Base-by-base conservation (phyloP, 2,113 vertebrate genomes). In the Irena cyanogastra region DNA sequence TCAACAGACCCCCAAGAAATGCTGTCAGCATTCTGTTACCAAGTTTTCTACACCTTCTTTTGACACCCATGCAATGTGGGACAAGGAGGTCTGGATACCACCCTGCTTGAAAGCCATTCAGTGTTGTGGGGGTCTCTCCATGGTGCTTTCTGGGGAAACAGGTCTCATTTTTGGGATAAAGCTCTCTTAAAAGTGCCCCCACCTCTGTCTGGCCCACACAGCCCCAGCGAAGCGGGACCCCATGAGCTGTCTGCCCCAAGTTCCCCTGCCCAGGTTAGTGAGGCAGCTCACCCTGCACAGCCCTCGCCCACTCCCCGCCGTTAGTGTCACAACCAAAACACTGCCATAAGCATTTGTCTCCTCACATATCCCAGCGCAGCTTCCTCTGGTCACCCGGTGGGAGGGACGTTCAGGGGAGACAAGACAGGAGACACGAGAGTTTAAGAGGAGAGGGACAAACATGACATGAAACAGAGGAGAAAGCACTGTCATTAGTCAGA, bases 291-390 rank as follows among this genome's bases (percentile, higher is more conserved):
- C 72, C 8, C 63, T 64, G 87, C 92, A 3, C 88, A 90, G 64
- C 88, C 80, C 88, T 90, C 1, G 22, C 87, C 69, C 80, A 18
- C 13, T 61, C 87, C 87, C 94, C 85, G 10, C 45, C 30, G 52
- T 92, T 97, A 96, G 97, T 95, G 97, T 21, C 83, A 87, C 94
- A 94, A 69, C 82, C 85, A 94, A 60, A 87, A 91, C 93, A 86
- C 81, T 52, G 93, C 96, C 56, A 23, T 49, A 78, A 94, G 87
- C 24, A 6, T 52, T 76, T 56, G 88, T 81, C 93, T 98, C 97
- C 99, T 99, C 99, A 99, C 99, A 99, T 99, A 99, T 99, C 99
- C 99, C 99, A 99, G 98, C 99, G 99, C 92, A 99, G 99, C 98
- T 99, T 99, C 99, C 99, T 99, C 99, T 99, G 98, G 97, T 97